Conservation (phyloP, 2,888 invertebrate genomes). For the Lepidochitona cinerea region DNA sequence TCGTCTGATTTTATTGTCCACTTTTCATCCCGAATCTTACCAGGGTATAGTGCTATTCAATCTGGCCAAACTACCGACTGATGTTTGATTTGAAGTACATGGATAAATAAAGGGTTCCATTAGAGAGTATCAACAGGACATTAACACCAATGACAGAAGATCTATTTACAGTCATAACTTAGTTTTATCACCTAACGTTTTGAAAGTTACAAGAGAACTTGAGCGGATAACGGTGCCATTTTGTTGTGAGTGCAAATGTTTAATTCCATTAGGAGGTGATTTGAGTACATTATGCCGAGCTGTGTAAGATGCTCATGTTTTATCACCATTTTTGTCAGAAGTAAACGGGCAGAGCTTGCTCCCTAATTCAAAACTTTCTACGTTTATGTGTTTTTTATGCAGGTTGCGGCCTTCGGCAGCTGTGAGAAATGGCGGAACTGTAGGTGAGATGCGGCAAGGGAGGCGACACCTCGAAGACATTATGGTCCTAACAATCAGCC, state of each 20-base stretch:
- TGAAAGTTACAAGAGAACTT: not conserved
- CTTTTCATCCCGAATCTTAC: too few species aligned
- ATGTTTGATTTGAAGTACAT: too few species aligned
- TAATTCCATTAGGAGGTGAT: not conserved
- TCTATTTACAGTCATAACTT: not conserved
- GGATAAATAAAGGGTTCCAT: too few species aligned
- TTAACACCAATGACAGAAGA: too few species aligned
- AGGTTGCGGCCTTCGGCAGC: not conserved
- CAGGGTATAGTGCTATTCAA: too few species aligned
- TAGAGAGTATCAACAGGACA: too few species aligned
- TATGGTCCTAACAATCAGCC: not conserved
- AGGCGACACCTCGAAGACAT: not conserved
- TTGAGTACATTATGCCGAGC: not conserved
- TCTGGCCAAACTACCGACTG: too few species aligned
- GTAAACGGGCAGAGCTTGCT: not conserved
- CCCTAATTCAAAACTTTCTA: not conserved
- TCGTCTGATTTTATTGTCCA: too few species aligned
- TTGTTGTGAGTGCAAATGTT: not conserved
- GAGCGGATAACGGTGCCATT: not conserved
- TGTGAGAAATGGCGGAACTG: not conserved
- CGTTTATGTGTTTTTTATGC: slow-evolving; percentile 4
- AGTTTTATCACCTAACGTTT: not conserved
- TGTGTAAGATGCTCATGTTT: not conserved
- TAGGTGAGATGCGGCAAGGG: not conserved
- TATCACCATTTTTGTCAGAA: not conserved